Percentiles rank a stretch among this genome's conserved stretches.
phyloP scores from a whole-genome alignment of 2,113 vertebrate species.

The Cephalopholis sonnerati region DNA sequence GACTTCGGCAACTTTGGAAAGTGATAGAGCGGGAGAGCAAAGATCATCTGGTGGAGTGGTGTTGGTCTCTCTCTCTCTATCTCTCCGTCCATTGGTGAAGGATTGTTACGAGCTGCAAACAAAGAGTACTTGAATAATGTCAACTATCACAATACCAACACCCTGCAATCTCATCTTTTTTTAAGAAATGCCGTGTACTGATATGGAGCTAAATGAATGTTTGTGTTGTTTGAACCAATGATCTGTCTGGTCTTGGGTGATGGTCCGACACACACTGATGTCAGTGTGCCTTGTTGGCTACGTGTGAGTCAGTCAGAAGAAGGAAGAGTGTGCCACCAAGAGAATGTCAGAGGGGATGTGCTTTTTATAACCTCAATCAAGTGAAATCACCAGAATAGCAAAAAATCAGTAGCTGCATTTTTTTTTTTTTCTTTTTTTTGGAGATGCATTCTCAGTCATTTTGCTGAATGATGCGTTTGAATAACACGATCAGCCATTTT shows the following conservation, averaged over 20 bases:
- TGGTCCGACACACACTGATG: slow-evolving; percentile 38
- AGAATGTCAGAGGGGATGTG: slow-evolving; percentile 50
- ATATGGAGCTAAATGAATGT: slow-evolving; percentile 63
- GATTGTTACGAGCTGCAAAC: slow-evolving; percentile 92
- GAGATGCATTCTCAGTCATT: slow-evolving; percentile 49
- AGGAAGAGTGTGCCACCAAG: slow-evolving; percentile 49
- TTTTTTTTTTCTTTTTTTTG: slow-evolving; percentile 26
- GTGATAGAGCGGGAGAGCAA: slow-evolving; percentile 83
- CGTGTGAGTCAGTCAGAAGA: slow-evolving; percentile 15
- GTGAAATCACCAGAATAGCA: slow-evolving; percentile 72
- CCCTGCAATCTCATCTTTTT: slow-evolving; percentile 62
- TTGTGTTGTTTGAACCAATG: slow-evolving; percentile 72
- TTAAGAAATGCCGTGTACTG: slow-evolving; percentile 58
- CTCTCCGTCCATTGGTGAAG: slow-evolving; percentile 86
- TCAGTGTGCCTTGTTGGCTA: slow-evolving; percentile 41
- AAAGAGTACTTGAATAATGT: slow-evolving; percentile 88
- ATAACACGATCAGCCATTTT: slow-evolving; percentile 73
- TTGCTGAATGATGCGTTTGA: slow-evolving; percentile 53
- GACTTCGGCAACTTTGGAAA: slow-evolving; percentile 99
- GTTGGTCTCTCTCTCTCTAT: slow-evolving; percentile 25
- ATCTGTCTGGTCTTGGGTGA: slow-evolving; percentile 53
- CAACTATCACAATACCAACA: slow-evolving; percentile 70
- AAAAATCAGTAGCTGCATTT: slow-evolving; percentile 53
- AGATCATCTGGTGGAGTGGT: slow-evolving; percentile 57
- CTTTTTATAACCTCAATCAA: slow-evolving; percentile 79